Base-by-base conservation (phyloP, 2,113 vertebrate species). In the Chauna torquata region DNA sequence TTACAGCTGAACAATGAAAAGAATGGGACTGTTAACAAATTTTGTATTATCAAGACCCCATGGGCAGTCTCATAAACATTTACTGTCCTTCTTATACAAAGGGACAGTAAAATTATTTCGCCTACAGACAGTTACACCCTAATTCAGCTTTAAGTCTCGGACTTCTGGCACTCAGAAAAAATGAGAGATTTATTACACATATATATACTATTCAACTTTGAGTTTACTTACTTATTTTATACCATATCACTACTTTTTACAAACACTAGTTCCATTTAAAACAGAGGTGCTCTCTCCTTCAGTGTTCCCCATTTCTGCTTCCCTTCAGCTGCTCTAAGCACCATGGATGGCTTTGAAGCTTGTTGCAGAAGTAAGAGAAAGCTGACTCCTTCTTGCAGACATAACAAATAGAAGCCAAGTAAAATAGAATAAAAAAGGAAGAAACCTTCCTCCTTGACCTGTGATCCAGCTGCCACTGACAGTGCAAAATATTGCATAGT, bases 401-500 rank as follows among this genome's bases (percentile, higher is more conserved):
- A 0, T 4, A 68, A n/a, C 44, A 84, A 50, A 64, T 12, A 64
- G 19, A 2, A 89, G 20, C 2, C 40, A 61, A 76, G 61, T 71
- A 93, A 42, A 87, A 91, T 95, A 71, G 40, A 87, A 64, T 32
- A 82, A 68, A 90, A 89, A 27, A 54, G 19, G 40, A 90, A 82
- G 66, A 91, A 94, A 84, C 11, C 34, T 89, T 87, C 61, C 58
- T 76, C 78, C 66, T 62, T 90, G 92, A 92, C 91, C 96, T 94
- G 27, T 86, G 82, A 87, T 79, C 94, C 66, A 88, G 34, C 92
- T 96, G 93, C 87, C 95, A 95, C 1, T 28, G 27, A 7, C 8
- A 1, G 54, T 38, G 74, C 77, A 70, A 97, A 95, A 96, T 93
- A 95, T 54, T 82, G 78, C 78, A 38, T 57, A 65, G 75, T 25